Conservation (phyloP, 2,797 vertebrate genomes). For the Gobio occitaniae region DNA sequence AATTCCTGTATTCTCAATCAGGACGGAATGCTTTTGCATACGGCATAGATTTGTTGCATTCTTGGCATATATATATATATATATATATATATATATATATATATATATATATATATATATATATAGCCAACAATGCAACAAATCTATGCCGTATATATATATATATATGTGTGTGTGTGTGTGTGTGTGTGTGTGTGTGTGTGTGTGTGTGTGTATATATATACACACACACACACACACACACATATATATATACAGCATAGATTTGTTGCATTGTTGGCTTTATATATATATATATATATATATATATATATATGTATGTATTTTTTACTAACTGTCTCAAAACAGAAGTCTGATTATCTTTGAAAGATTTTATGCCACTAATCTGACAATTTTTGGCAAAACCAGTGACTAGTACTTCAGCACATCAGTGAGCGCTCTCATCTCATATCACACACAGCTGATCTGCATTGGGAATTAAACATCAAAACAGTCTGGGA, state of each 20-base stretch:
- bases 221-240: too few relatives aligned
- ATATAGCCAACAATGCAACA: too few relatives aligned
- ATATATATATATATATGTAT: neutral
- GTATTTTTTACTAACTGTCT: neutral
- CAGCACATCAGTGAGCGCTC: neutral
- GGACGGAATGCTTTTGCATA: neutral
- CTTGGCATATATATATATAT: neutral
- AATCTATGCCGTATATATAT: too few relatives aligned
- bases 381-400: neutral
- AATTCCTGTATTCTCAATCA: neutral
- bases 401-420: neutral
- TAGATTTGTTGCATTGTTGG: too few relatives aligned
- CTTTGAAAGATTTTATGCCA: neutral
- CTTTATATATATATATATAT: too few relatives aligned
- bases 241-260: too few relatives aligned
- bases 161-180: too few relatives aligned
- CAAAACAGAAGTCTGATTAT: conserved; percentile 8
- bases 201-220: too few relatives aligned
- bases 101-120: too few relatives aligned
- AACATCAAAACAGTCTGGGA: conserved; percentile 1
- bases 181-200: too few relatives aligned
- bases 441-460: conserved; percentile 19
- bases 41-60: neutral
- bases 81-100: too few relatives aligned
- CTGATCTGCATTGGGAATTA: conserved; percentile 24